phyloP scores from a whole-genome alignment of 1,140 invertebrate genomes.

The Nixonia krombeini region DNA sequence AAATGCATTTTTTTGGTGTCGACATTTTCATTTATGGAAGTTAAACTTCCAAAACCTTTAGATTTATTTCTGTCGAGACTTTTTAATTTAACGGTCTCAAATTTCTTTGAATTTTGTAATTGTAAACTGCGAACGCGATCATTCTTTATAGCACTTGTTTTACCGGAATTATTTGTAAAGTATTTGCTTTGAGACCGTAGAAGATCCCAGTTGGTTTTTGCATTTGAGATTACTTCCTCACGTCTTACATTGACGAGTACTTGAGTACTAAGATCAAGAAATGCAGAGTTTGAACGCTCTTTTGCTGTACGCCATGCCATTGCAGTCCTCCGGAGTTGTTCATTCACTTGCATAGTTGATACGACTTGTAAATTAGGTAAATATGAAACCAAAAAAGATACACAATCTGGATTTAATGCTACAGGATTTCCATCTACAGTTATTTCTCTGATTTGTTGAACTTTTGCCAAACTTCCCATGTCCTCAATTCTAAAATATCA shows the following conservation, averaged over 20 bases:
- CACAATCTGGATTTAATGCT: constrained; percentile 79
- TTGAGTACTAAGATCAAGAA: constrained; percentile 78
- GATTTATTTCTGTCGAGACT: constrained; percentile 47
- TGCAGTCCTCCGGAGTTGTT: constrained; percentile 81
- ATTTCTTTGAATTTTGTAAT: constrained; percentile 57
- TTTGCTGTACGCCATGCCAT: constrained; percentile 83
- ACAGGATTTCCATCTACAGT: constrained; percentile 91
- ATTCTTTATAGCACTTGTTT: constrained; percentile 42
- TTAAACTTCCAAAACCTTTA: constrained; percentile 58
- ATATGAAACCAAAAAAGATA: constrained; percentile 84
- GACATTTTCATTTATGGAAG: constrained; percentile 62
- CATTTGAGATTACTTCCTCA: constrained; percentile 86
- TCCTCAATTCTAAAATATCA: constrained; percentile 81
- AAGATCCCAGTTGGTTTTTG: constrained; percentile 85
- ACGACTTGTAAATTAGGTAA: constrained; percentile 79
- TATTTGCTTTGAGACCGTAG: constrained; percentile 78
- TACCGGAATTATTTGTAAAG: constrained; percentile 37
- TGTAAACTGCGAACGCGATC: constrained; percentile 47
- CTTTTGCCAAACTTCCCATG: constrained; percentile 82
- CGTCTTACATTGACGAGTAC: constrained; percentile 77
- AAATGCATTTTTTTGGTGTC: constrained; percentile 59
- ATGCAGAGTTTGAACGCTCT: constrained; percentile 78
- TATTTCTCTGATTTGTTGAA: constrained; percentile 82
- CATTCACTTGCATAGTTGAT: constrained; percentile 82
- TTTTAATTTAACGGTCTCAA: constrained; percentile 50